Conservation (phyloP, 2,797 vertebrate species). For the Hemibagrus guttatus region DNA sequence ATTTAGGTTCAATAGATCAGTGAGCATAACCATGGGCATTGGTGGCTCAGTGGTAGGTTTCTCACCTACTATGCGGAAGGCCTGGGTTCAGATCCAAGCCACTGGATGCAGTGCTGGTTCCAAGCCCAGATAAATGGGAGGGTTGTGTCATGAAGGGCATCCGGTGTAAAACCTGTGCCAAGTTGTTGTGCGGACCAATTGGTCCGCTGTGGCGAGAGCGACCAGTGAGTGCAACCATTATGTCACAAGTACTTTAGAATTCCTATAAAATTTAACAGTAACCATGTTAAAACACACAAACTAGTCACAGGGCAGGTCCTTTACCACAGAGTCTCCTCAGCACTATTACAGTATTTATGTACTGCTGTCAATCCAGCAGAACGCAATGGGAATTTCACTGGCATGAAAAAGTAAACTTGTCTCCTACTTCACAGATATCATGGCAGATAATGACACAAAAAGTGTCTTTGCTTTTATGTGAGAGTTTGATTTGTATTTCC, state of each 20-base stretch:
- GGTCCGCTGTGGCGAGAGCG: no score
- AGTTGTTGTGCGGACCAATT: no score
- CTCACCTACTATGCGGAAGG: no score
- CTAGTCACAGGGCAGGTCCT: neutral
- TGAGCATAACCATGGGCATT: neutral
- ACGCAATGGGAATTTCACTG: neutral
- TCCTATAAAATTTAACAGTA: neutral
- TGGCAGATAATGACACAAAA: no score
- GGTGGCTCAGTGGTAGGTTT: no score
- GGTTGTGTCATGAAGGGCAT: no score
- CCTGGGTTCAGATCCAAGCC: no score
- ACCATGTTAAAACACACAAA: neutral
- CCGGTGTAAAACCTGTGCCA: no score
- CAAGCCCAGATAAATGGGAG: no score
- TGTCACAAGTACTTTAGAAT: neutral
- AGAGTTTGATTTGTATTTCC: constrained; percentile 7
- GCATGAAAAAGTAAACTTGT: neutral
- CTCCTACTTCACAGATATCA: neutral
- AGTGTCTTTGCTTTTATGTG: neutral
- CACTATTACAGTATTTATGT: neutral
- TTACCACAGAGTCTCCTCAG: neutral
- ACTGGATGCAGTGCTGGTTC: no score
- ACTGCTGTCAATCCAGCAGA: neutral
- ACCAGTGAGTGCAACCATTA: neutral
- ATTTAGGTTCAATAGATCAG: neutral